Percentiles rank a stretch among this genome's conserved stretches.
Evolutionary conservation across 92 coral and sea anemone species (phyloP).

Genomic region (Chrysogorgia sp.): DNA sequence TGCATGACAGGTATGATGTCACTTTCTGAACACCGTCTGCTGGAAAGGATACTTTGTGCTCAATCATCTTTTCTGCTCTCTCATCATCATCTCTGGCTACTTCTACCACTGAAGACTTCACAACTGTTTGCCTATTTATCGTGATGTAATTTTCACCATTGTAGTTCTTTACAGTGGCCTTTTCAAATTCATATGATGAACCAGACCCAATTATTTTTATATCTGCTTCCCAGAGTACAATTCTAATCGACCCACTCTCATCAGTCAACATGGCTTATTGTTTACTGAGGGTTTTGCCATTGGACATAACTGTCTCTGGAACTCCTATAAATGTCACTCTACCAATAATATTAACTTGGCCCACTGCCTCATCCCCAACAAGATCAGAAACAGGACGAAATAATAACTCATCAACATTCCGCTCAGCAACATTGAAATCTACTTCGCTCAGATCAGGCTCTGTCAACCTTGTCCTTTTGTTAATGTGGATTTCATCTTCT

Average conservation of each 20-base stretch:
- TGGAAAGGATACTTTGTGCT: slow-evolving; percentile 45
- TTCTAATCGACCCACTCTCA: slow-evolving; percentile 54
- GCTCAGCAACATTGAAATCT: slow-evolving; percentile 9
- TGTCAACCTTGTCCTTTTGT: slow-evolving; percentile 25
- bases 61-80: background rate
- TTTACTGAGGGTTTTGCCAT: slow-evolving; percentile 44
- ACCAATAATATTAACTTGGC: slow-evolving; percentile 3
- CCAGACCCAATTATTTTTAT: slow-evolving; percentile 47
- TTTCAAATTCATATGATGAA: slow-evolving; percentile 34
- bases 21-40: slow-evolving; percentile 55
- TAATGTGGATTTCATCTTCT: slow-evolving; percentile 44
- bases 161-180: slow-evolving; percentile 49
- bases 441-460: slow-evolving; percentile 10
- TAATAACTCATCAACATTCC: background rate
- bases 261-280: slow-evolving; percentile 59
- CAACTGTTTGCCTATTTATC: slow-evolving; percentile 39
- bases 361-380: background rate
- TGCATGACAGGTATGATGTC: slow-evolving; percentile 48
- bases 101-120: slow-evolving; percentile 20
- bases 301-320: slow-evolving; percentile 9
- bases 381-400: background rate
- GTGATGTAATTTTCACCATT: slow-evolving; percentile 52
- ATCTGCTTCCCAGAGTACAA: slow-evolving; percentile 56
- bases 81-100: slow-evolving; percentile 46
- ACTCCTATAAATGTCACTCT: background rate